These are phyloP conservation scores for Tragelaphus eurycerus DNA, from an alignment of 2,797 vertebrate species.

Conservation along the genomic window DNA sequence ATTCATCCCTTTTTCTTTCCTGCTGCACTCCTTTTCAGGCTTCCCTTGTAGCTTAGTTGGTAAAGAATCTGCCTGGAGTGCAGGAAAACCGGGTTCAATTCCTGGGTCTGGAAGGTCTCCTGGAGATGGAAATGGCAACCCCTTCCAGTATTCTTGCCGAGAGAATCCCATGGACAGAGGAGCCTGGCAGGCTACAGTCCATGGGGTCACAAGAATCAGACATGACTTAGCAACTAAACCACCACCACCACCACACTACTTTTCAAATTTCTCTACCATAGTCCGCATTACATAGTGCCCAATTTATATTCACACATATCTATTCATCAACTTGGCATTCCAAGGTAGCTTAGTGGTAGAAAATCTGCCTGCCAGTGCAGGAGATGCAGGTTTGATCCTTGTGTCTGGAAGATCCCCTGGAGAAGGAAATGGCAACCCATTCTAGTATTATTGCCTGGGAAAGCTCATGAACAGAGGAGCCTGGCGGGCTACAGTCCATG, in stretches of 20 bases:
- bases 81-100: fast-evolving
- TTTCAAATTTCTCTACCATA: not conserved
- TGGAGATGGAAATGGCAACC: not conserved
- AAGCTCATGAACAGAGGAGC: not conserved
- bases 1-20: not conserved
- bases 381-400: not conserved
- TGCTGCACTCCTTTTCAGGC: not conserved
- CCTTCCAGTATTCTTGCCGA: not conserved
- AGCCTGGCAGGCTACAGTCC: not conserved
- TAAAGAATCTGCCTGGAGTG: not conserved
- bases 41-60: not conserved
- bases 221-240: not conserved
- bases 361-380: not conserved
- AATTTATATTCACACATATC: not conserved
- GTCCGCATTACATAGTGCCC: not conserved
- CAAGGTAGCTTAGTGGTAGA: not conserved
- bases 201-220: not conserved
- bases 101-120: not conserved
- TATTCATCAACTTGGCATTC: not conserved
- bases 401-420: not conserved
- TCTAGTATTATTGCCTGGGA: not conserved
- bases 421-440: not conserved
- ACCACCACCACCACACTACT: not conserved
- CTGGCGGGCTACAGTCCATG: not conserved
- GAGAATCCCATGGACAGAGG: not conserved